Evolutionary conservation across 2,797 vertebrate species (phyloP), one percentile per base, ranked within the genome.

Genomic region (Poeciliopsis gracilis): DNA sequence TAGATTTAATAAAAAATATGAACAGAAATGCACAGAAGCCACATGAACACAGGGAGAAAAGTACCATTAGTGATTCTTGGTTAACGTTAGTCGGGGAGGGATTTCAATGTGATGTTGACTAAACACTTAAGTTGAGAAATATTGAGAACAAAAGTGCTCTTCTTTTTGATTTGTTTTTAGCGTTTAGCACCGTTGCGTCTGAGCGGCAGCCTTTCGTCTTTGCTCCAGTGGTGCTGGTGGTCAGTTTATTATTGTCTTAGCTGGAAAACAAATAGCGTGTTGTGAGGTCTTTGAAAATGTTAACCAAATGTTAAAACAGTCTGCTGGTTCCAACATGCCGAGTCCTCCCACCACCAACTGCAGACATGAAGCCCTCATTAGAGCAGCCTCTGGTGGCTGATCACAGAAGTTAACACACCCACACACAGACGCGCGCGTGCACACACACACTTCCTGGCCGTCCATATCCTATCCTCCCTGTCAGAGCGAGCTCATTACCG

Each of bases 401-500:
- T 86, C 84, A 78, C 51, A 76, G 76, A 77, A 83, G 72, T 2
- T 9, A 43, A 1, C 74, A 49, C 75, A 41, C 57, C 30, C 46
- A 9, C 70, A 66, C 81, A 79, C 84, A 71, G n/a, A 1, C 74
- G 55, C 75, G 36, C 57, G 30, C 46, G 11, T 66, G 71, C 81
- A 79, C 84, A 71, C 80, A 80, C 13, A 25, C 73, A 13, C 86
- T 86, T 70, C 55, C 61, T 84, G 88, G 91, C 91, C 90, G 90
- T 91, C 91, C 90, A 88, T 88, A 87, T 91, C 86, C 86, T 80
- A 88, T 90, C 85, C 90, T 91, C 86, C 72, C 90, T 92, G 93
- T 94, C 92, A 91, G 88, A 90, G 83, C 15, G 81, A 90, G 93
- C 92, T 94, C 93, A 93, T 94, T 94, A 93, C 90, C 33, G 89